Base-by-base conservation (phyloP, 1,140 invertebrate genomes). In the Rhyacophila brunnea region DNA sequence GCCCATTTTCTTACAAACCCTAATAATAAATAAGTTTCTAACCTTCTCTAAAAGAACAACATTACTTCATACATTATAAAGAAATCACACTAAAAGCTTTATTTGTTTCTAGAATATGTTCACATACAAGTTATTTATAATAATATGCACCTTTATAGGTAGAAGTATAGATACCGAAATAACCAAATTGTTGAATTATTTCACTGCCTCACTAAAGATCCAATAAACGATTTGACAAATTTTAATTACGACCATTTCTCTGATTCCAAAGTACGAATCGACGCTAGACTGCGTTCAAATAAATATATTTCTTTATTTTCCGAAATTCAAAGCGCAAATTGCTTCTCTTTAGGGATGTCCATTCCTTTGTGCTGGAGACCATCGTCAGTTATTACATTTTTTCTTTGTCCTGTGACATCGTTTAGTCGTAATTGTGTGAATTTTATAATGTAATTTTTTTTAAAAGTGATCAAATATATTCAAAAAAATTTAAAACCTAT, bases 321-420 rank as follows among this genome's bases (percentile, higher is more conserved):
- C 6, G 15, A 52, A 52, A 52, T 52, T 19, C 50, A 52, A 43
- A 52, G 50, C 28, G 34, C 40, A 54, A 54, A 54, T 54, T 54
- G 51, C 51, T 52, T 52, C 38, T n/a, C 50, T 54, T 20, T 17
- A 28, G 23, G 23, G 23, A 28, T 28, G 23, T 28, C 15, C 38
- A 13, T 40, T 40, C 38, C 38, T 40, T 40, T 40, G 38, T 13
- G 15, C 11, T 13, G 11, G 15, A 40, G 5, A 5, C 38, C 15
- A 15, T 40, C 38, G 38, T 15, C 5, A 40, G 38, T 13, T 13
- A 40, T 40, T 40, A 40, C 38, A 40, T 40, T 13, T 40, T 40
- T 40, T 28, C 23, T 40, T 40, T 40, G 38, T 40, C 15, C 38
- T 11, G 15, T n/a, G 15, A 40, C 38, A n/a, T 40, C 15, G 38